Base-by-base conservation (phyloP, 1,140 invertebrate genomes). In the Drosophila nebulosa region DNA sequence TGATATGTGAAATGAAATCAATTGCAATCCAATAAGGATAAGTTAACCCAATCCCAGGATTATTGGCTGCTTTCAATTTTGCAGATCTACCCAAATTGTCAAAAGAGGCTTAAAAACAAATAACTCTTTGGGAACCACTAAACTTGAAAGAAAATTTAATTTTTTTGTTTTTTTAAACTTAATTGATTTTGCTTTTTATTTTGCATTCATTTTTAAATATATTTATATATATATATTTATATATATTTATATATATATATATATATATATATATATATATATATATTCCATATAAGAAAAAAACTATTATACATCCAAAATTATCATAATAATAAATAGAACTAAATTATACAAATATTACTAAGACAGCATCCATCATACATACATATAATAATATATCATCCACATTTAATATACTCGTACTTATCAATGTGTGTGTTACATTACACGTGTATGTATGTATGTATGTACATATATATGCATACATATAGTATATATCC, bases 261-360 rank as follows among this genome's bases (percentile, higher is more conserved):
- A 69, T 65, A 76, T 75, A 70, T 77, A 62, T 78, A 62, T 81
- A 72, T 75, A 60, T 69, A 88, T 86, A 60, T 79, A 69, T 84
- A 78, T 74, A 86, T 62, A 52, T 51, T 58, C 21, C 21, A 68
- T 76, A 76, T 73, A 73, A 74, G 64, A 78, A 80, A 86, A 76
- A 88, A 88, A 88, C 83, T 88, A 88, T 88, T 76, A 83, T 88
- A 88, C 83, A 88, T 88, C 72, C 50, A 88, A 86, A 88, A 88
- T 88, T 83, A 88, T 86, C 66, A 83, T 88, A 88, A 88, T 86
- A 86, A 86, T 88, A 88, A 88, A 88, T 86, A 86, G 68, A 88
- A 88, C 83, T 79, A 88, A 85, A 88, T 74, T 88, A 88, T 88
- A 88, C 83, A 88, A 88, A 88, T 88, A 88, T 88, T 83, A 79